Evolutionary conservation across 1,140 invertebrate genomes (phyloP).

Genomic region (Ephestia elutella): DNA sequence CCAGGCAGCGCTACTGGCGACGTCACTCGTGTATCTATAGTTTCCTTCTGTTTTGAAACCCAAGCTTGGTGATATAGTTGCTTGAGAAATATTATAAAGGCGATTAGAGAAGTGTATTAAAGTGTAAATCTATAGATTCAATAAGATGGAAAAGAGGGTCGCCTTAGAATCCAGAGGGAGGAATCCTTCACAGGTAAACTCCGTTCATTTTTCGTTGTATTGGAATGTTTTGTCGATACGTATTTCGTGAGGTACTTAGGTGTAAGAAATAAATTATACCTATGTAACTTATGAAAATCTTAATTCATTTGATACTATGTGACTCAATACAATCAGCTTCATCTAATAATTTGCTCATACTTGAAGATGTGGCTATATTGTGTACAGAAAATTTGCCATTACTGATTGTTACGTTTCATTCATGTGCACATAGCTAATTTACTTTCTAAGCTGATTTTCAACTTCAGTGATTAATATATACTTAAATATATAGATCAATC

Average conservation of each 20-base stretch:
- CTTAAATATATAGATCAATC: neutral
- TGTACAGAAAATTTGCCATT: conserved; percentile 56
- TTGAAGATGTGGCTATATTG: conserved; percentile 58
- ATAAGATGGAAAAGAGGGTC: conserved; percentile 92
- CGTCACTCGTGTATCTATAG: conserved; percentile 73
- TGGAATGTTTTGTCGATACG: conserved; percentile 75
- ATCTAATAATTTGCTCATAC: conserved; percentile 25
- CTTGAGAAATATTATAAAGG: conserved; percentile 52
- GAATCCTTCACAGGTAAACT: conserved; percentile 86
- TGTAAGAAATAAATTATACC: conserved; percentile 34
- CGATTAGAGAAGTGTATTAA: conserved; percentile 42
- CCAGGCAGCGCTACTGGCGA: conserved; percentile 64
- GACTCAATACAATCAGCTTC: neutral
- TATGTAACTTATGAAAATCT: neutral
- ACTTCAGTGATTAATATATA: neutral
- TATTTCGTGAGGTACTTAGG: conserved; percentile 57
- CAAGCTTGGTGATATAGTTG: conserved; percentile 71
- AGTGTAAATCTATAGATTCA: conserved; percentile 42
- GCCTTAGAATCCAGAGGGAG: conserved; percentile 90
- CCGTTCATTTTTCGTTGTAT: conserved; percentile 54
- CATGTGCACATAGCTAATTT: conserved; percentile 50
- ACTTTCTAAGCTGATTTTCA: conserved; percentile 12
- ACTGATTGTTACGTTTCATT: conserved; percentile 66
- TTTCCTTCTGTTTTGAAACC: conserved; percentile 75
- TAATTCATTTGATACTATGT: neutral